These are phyloP conservation scores for Aphaenogaster floridana DNA, from an alignment of 1,140 invertebrate species.

Conservation along the genomic window DNA sequence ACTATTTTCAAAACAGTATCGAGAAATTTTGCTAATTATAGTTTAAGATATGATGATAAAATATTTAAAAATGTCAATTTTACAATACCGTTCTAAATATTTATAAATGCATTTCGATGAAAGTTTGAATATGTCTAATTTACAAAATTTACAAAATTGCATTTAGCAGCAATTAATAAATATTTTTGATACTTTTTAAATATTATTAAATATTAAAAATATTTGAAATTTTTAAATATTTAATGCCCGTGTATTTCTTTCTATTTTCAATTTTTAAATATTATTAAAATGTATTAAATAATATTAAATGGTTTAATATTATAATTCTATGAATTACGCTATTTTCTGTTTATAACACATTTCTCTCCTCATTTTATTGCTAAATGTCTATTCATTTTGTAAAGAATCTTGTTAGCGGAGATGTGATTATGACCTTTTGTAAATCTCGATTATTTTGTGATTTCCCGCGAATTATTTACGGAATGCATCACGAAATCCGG, in stretches of 20 bases:
- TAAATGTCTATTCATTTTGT: neutral
- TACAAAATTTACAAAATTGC: neutral
- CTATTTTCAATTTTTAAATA: neutral
- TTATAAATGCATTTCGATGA: neutral
- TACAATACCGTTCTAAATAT: neutral
- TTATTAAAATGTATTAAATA: neutral
- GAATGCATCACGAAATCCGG: neutral
- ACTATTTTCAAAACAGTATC: neutral
- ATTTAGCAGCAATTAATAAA: neutral
- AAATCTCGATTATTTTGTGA: neutral
- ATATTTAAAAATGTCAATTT: neutral
- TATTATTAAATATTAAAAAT: neutral
- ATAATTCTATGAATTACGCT: neutral
- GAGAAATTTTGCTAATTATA: neutral
- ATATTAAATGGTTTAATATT: no score
- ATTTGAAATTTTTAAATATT: no score
- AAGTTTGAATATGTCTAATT: neutral
- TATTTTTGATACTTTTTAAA: neutral
- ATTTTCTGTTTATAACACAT: neutral
- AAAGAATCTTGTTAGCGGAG: neutral
- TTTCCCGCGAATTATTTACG: neutral
- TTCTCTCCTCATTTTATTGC: neutral
- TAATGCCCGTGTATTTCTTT: no score
- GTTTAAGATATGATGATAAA: neutral
- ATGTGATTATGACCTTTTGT: neutral